Base-by-base conservation (phyloP, 2,797 vertebrate genomes). In the Chloroceryle amazona region DNA sequence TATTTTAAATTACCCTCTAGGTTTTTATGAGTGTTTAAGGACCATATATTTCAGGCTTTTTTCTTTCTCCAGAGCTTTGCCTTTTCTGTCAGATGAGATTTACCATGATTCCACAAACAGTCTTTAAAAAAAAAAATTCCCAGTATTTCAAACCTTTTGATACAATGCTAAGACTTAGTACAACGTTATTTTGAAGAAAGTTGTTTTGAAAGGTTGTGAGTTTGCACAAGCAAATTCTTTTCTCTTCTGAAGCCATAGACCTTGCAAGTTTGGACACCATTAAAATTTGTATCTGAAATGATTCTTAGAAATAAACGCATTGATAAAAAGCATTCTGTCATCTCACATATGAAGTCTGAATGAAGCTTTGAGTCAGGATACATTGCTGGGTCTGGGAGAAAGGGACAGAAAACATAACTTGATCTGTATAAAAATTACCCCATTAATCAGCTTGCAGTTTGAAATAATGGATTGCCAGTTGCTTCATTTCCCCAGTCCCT, bases 381-480 rank as follows among this genome's bases (percentile, higher is more conserved):
- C 66, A 57, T 82, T 85, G 85, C 86, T 87, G 49, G 8, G 44
- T 71, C 86, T 76, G 49, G 46, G 89, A 89, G 29, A 65, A 90
- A 82, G 55, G 26, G 35, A 84, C 21, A 65, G 79, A 92, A 96
- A 82, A 42, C 23, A 41, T n/a, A 84, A 61, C 79, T 91, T 0
- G 1, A 70, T 68, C 63, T 82, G 67, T 70, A 73, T 55, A 82
- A 86, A 95, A 91, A 94, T 91, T 71, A 86, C 83, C 74, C 78
- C 78, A 94, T 94, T 93, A 95, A 93, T 96, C 93, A 95, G 95
- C 81, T 49, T 82, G 92, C 72, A 94, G 82, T 86, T 94, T 85
- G 90, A 94, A 97, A 87, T 92, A 96, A 95, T 85, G 74, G 89
- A 95, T 95, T 95, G 87, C 70, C 46, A 72, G 80, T 94, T 92